Evolutionary conservation across 2,888 invertebrate species (phyloP).

Genomic region (Oscheius sp.): DNA sequence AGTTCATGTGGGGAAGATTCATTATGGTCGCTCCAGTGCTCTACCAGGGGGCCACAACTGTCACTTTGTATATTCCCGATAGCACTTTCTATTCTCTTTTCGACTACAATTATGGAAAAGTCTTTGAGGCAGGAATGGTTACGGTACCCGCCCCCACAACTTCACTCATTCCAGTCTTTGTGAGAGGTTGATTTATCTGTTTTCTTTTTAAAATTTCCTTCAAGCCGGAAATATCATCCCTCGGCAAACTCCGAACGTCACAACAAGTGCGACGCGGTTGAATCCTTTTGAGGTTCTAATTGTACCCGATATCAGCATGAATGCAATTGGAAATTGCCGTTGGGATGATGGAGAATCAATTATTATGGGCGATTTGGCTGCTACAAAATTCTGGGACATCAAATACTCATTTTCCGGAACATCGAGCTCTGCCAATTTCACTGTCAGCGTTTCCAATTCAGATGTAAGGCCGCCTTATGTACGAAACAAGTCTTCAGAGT

Average conservation of each 20-base stretch:
- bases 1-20: conserved; percentile 66
- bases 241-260: conserved; percentile 70
- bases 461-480: conserved; percentile 4
- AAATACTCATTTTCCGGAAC: conserved; percentile 15
- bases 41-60: conserved; percentile 43
- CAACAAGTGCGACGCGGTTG: conserved; percentile 72
- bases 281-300: conserved; percentile 78
- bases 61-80: conserved; percentile 70
- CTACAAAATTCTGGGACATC: conserved; percentile 23
- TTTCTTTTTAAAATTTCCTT: neutral
- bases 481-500: conserved; percentile 8
- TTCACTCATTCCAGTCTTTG: conserved; percentile 59
- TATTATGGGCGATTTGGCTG: conserved; percentile 27
- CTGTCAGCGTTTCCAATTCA: neutral
- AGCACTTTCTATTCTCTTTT: conserved; percentile 69
- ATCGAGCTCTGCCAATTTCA: neutral
- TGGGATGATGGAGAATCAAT: conserved; percentile 67
- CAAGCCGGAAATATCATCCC: conserved; percentile 74
- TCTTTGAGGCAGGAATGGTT: conserved; percentile 35
- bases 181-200: conserved; percentile 36
- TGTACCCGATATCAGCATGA: conserved; percentile 62
- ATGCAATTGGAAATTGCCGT: conserved; percentile 38
- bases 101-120: conserved; percentile 47
- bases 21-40: conserved; percentile 54
- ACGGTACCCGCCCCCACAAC: conserved; percentile 58